Percentiles rank a stretch among this genome's conserved stretches.
Evolutionary conservation across 2,888 invertebrate species (phyloP).

Genomic region (Eurytoma californica): DNA sequence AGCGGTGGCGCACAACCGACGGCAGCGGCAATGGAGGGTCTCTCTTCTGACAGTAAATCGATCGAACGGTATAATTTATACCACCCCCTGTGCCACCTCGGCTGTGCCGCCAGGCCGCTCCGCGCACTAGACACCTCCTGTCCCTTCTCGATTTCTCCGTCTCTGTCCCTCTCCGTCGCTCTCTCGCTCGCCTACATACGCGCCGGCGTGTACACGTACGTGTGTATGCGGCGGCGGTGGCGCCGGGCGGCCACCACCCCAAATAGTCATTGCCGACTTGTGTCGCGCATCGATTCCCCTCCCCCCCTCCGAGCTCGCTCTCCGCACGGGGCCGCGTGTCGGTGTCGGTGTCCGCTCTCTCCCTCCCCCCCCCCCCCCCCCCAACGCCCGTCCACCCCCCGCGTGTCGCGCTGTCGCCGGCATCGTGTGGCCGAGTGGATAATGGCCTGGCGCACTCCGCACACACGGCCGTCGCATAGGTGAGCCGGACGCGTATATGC

Average conservation of each 20-base stretch:
- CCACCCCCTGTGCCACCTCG: constrained; percentile 71
- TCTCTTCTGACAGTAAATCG: constrained; percentile 74
- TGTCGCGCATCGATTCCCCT: constrained; percentile 62
- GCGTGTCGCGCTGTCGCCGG: constrained; percentile 54
- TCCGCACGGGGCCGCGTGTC: constrained; percentile 12
- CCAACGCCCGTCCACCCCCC: neutral
- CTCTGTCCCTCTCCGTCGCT: constrained; percentile 26
- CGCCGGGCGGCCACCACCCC: constrained; percentile 60
- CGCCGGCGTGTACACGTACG: neutral
- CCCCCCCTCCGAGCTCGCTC: constrained; percentile 1
- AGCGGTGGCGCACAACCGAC: neutral
- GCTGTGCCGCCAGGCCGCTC: constrained; percentile 46
- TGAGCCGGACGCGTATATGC: neutral
- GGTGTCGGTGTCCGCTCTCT: constrained; percentile 10
- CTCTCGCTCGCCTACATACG: constrained; percentile 13
- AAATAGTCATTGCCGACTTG: constrained; percentile 70
- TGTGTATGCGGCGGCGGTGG: constrained; percentile 18
- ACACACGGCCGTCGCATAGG: constrained; percentile 16
- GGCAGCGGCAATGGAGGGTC: constrained; percentile 64
- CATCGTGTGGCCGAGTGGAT: constrained; percentile 67
- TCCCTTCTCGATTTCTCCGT: constrained; percentile 44
- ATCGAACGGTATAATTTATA: constrained; percentile 75
- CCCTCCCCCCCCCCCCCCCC: neutral
- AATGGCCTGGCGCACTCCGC: constrained; percentile 60
- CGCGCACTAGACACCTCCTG: constrained; percentile 57